A percentile compares a stretch with the other conserved stretches of the same genome.
Conservation (phyloP, 2,888 invertebrate species). For the Cyrtodaria siliqua region DNA sequence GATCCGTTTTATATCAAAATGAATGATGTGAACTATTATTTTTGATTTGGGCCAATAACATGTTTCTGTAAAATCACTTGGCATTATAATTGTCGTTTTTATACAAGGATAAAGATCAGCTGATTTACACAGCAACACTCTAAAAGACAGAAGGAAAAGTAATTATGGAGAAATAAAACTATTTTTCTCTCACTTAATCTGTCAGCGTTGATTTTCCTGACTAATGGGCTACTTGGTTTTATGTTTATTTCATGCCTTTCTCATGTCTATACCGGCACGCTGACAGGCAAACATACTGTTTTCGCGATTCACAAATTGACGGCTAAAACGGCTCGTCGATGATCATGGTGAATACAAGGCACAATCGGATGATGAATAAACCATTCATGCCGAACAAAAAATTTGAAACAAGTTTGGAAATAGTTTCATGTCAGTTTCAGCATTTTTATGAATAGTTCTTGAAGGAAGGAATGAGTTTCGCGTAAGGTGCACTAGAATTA, state of each 20-base stretch:
- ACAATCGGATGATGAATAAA: constrained; percentile 43
- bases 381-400: constrained; percentile 47
- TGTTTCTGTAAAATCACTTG: constrained; percentile 1
- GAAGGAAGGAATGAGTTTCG: constrained; percentile 20
- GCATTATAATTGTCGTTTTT: constrained; percentile 12
- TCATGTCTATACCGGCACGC: constrained; percentile 44
- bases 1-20: no score
- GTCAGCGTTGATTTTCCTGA: constrained; percentile 61
- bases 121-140: constrained; percentile 34
- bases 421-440: constrained; percentile 29
- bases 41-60: no score
- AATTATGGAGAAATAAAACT: constrained; percentile 57
- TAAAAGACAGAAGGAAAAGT: constrained; percentile 37
- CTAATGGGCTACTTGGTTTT: constrained; percentile 58
- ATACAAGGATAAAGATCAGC: constrained; percentile 21
- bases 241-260: constrained; percentile 55
- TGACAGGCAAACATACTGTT: constrained; percentile 59
- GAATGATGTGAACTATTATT: no score
- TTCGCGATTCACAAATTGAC: constrained; percentile 41
- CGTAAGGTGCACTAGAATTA: neutral
- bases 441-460: constrained; percentile 21
- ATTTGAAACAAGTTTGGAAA: constrained; percentile 23
- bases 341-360: constrained; percentile 2
- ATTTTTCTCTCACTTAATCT: constrained; percentile 63
- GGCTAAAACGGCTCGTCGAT: constrained; percentile 6